Conservation (phyloP, 2,113 vertebrate species). For the Boulengerochromis microlepis region DNA sequence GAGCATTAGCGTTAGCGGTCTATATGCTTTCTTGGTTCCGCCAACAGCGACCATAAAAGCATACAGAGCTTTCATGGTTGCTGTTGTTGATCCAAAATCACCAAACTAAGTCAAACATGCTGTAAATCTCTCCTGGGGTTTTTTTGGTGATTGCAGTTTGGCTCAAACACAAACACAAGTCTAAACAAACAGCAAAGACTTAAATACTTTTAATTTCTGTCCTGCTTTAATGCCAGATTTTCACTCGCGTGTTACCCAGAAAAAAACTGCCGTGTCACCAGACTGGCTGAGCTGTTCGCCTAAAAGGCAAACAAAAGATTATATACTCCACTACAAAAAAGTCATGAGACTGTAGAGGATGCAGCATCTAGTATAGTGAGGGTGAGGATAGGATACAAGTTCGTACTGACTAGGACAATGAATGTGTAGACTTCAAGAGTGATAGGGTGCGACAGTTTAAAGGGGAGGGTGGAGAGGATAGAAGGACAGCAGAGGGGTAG, state of each 20-base stretch:
- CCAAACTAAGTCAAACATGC: not conserved
- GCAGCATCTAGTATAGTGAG: not conserved
- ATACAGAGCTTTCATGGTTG: not conserved
- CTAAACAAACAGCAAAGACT: not conserved
- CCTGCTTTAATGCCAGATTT: not conserved
- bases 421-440: not conserved
- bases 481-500: not conserved
- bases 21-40: not conserved
- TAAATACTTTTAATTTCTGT: not conserved
- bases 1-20: not conserved
- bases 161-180: not conserved
- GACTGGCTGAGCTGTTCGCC: not conserved
- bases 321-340: not conserved
- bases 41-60: not conserved
- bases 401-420: not conserved
- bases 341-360: not conserved
- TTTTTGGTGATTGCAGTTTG: not conserved
- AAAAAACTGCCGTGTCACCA: not conserved
- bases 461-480: not conserved
- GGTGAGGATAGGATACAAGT: not conserved
- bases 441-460: constrained; percentile 19
- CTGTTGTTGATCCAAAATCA: not conserved
- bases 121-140: not conserved
- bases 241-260: not conserved
- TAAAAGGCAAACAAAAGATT: not conserved